Base-by-base conservation (phyloP, 2,888 invertebrate genomes). In the Chalcosyrphus nemorum region DNA sequence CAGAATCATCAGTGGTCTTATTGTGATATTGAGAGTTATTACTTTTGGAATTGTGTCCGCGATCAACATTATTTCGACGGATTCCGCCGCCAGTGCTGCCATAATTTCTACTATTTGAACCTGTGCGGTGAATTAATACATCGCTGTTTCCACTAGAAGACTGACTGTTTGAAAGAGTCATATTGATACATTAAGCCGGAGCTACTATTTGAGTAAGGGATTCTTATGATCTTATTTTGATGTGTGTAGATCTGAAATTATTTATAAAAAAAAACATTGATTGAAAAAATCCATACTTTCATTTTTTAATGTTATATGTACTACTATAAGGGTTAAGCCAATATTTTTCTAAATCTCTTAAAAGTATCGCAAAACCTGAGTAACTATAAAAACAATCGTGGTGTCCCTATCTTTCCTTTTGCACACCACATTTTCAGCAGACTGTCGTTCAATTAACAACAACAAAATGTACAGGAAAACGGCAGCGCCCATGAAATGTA, bases 111-210 rank as follows among this genome's bases (percentile, higher is more conserved):
- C 29, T 81, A 32, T 71, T 81, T 5, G 77, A 52, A 7, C 76
- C 38, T 50, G 75, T 56, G 7, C 81, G 76, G 41, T 77, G 71
- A 45, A 65, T 59, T 65, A 65, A 21, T 19, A 65, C 70, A 35
- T 81, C 76, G 15, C 13, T 72, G 24, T 63, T 81, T 29, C 76
- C 66, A 61, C 81, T 81, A 13, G 81, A 72, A 17, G 81, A 81
- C 59, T 81, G 81, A 57, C 71, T 81, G 29, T 81, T 76, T 29
- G 81, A 72, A n/a, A 81, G 76, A 81, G 81, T 81, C 81, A 81
- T 81, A n/a, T 56, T 43, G 72, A 29, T 13, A 43, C n/a, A 0
- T 9, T 45, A 19, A 19, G 45, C 2, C 19, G 19, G 11, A 19
- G 19, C 9, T 7, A n/a, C 4, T 32, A 24, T 5, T 52, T 13